A percentile compares a stretch with the other conserved stretches of the same genome.
Evolutionary conservation across 1,140 invertebrate species (phyloP).

Genomic region (Mycetomoellerius zeteki): DNA sequence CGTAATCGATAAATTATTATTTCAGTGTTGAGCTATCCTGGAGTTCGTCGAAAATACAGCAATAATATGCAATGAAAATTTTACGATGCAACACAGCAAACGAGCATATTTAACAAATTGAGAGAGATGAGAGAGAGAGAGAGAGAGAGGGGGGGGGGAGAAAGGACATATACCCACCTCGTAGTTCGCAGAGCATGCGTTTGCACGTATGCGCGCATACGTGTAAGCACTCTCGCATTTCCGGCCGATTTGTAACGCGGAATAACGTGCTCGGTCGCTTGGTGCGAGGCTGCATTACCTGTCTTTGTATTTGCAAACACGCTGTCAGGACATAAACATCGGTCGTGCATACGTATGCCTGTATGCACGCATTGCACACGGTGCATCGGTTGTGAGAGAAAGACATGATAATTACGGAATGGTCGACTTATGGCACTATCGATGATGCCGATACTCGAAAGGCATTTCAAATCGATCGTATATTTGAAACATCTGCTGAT

Average conservation of each 20-base stretch:
- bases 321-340: constrained; percentile 72
- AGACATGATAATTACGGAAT: constrained; percentile 38
- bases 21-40: neutral
- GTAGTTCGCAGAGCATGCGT: constrained; percentile 28
- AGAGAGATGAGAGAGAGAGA: neutral
- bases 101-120: constrained; percentile 26
- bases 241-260: constrained; percentile 79
- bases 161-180: neutral
- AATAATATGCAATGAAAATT: constrained; percentile 7
- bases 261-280: constrained; percentile 76
- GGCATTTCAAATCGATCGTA: neutral
- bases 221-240: constrained; percentile 67
- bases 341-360: neutral
- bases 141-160: neutral
- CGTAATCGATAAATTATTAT: constrained; percentile 6
- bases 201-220: constrained; percentile 58
- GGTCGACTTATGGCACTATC: constrained; percentile 25
- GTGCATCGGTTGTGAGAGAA: neutral
- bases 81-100: neutral
- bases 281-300: constrained; percentile 73
- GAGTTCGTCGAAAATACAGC: neutral
- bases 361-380: neutral
- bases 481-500: neutral
- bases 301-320: constrained; percentile 78
- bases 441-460: neutral